phyloP scores from a whole-genome alignment of 2,113 vertebrate genomes.

The Pangasianodon hypophthalmus region DNA sequence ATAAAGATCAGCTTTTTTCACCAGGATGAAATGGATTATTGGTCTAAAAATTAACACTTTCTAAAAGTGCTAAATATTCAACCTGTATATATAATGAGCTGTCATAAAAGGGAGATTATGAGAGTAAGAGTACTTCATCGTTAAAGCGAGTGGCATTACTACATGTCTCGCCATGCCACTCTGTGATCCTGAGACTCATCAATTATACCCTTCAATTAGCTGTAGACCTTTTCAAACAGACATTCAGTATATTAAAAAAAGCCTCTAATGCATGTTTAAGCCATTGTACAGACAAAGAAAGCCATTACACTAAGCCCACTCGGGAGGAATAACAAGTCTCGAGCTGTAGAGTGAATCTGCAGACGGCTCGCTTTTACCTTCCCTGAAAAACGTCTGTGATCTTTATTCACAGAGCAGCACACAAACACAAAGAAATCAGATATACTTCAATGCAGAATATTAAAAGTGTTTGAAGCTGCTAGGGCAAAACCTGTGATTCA shows the following conservation, averaged over 20 bases:
- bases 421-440: background rate
- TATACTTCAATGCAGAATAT: background rate
- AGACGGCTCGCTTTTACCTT: background rate
- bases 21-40: background rate
- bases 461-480: background rate
- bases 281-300: conserved; percentile 10
- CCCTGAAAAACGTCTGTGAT: background rate
- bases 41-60: background rate
- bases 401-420: background rate
- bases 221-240: background rate
- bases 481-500: background rate
- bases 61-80: background rate
- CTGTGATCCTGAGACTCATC: background rate
- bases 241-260: background rate
- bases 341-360: background rate
- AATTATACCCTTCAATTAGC: conserved; percentile 9
- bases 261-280: conserved; percentile 15
- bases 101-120: background rate
- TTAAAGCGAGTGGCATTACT: background rate
- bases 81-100: background rate
- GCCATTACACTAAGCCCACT: background rate
- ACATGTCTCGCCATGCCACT: background rate
- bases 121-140: background rate
- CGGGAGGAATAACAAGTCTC: background rate
- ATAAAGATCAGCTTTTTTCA: too few relatives aligned